phyloP scores from a whole-genome alignment of 2,888 invertebrate species.

The Drosophila subsilvestris region DNA sequence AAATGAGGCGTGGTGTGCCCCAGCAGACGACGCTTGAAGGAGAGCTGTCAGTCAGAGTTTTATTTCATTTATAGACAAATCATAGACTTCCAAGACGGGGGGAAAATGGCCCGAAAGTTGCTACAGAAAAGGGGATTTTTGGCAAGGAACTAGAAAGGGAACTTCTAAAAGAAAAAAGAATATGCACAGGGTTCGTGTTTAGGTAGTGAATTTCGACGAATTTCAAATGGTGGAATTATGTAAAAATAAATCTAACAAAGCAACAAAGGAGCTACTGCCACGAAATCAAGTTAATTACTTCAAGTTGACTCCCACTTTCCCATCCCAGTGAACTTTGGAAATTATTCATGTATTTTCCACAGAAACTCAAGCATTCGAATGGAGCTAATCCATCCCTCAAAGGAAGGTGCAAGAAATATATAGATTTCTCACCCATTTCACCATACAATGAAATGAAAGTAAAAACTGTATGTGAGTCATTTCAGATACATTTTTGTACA shows the following conservation, averaged over 20 bases:
- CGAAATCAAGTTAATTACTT: neutral
- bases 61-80: conserved; percentile 8
- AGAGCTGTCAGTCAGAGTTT: conserved; percentile 22
- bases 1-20: conserved; percentile 45
- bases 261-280: neutral
- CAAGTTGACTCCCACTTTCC: neutral
- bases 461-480: conserved; percentile 1
- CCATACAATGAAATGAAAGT: neutral
- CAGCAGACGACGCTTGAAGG: conserved; percentile 23
- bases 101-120: neutral
- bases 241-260: neutral
- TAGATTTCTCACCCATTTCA: neutral
- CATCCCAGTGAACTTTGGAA: neutral
- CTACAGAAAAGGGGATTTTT: neutral
- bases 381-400: neutral
- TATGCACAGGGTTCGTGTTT: neutral
- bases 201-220: no score
- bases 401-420: neutral
- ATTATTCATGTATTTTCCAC: neutral
- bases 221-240: no score
- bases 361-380: neutral
- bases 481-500: conserved; percentile 13
- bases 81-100: neutral
- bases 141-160: neutral
- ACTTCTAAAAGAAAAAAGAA: no score